Conservation (phyloP, 1,140 invertebrate species). For the Cotesia glomerata region DNA sequence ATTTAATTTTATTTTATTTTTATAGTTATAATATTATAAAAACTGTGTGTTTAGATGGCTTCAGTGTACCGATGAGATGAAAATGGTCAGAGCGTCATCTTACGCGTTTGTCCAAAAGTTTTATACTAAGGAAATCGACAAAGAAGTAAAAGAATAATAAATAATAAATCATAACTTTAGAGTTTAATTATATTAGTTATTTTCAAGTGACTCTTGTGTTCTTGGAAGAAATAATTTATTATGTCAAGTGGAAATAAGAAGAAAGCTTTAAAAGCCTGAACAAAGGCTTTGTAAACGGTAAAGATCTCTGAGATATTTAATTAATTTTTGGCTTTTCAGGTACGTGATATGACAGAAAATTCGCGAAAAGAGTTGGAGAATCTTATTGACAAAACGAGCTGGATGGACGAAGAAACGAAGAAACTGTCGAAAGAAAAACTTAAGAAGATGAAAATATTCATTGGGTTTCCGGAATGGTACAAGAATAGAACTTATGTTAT, state of each 20-base stretch:
- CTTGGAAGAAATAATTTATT: no score
- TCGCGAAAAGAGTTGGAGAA: constrained; percentile 13
- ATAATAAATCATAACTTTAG: no score
- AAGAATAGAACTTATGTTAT: constrained; percentile 24
- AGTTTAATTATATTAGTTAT: no score
- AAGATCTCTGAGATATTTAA: neutral
- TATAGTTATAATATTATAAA: neutral
- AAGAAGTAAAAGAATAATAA: constrained; percentile 2
- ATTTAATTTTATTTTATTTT: no score
- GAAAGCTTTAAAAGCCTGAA: no score
- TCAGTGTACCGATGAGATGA: constrained; percentile 23
- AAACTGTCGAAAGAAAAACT: constrained; percentile 67
- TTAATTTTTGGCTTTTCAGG: constrained; percentile 6
- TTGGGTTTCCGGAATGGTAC: constrained; percentile 67
- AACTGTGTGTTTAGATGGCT: constrained; percentile 22
- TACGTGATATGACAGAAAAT: constrained; percentile 21
- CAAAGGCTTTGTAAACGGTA: no score
- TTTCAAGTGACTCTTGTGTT: no score
- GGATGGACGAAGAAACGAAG: constrained; percentile 71
- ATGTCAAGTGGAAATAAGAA: no score
- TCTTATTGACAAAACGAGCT: constrained; percentile 45
- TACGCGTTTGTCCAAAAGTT: constrained; percentile 30
- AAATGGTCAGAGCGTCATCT: constrained; percentile 24
- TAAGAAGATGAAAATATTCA: constrained; percentile 66
- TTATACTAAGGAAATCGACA: constrained; percentile 16